Percentiles rank a stretch among this genome's conserved stretches.
These are phyloP conservation scores for Neelides folsomi DNA, from an alignment of 2,888 invertebrate species.

Conservation along the genomic window DNA sequence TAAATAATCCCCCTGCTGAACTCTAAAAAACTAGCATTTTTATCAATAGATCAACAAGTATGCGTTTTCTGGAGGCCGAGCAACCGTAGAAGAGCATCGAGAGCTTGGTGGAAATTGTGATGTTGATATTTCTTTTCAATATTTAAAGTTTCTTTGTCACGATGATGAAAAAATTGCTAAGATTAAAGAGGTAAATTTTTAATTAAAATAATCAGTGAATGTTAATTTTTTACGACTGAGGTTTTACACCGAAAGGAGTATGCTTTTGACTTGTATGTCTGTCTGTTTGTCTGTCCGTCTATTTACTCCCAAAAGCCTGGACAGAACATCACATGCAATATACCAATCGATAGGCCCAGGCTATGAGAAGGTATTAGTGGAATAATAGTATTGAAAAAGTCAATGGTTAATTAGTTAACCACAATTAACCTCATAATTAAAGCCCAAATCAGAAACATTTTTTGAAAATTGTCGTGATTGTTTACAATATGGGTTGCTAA, in stretches of 20 bases:
- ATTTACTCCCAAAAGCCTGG: no score
- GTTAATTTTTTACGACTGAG: neutral
- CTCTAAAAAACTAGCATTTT: no score
- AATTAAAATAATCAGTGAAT: neutral
- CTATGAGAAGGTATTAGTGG: no score
- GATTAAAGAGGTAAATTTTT: conserved; percentile 46
- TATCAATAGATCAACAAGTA: conserved; percentile 82
- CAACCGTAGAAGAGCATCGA: conserved; percentile 85
- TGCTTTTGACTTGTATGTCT: neutral
- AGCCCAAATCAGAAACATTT: no score
- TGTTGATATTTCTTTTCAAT: conserved; percentile 89
- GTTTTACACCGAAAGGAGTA: neutral
- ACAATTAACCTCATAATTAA: no score
- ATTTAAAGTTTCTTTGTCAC: conserved; percentile 85
- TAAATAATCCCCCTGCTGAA: no score
- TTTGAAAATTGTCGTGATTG: no score
- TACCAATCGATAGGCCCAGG: no score
- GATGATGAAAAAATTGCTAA: conserved; percentile 73
- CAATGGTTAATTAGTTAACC: no score
- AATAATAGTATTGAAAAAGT: no score
- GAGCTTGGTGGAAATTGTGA: conserved; percentile 85
- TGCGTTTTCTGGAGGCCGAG: conserved; percentile 93
- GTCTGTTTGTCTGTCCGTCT: neutral
- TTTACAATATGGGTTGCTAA: no score
- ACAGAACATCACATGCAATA: no score